A percentile compares a stretch with the other conserved stretches of the same genome.
Conservation (phyloP, 1,140 invertebrate genomes). For the Heliconius nattereri region DNA sequence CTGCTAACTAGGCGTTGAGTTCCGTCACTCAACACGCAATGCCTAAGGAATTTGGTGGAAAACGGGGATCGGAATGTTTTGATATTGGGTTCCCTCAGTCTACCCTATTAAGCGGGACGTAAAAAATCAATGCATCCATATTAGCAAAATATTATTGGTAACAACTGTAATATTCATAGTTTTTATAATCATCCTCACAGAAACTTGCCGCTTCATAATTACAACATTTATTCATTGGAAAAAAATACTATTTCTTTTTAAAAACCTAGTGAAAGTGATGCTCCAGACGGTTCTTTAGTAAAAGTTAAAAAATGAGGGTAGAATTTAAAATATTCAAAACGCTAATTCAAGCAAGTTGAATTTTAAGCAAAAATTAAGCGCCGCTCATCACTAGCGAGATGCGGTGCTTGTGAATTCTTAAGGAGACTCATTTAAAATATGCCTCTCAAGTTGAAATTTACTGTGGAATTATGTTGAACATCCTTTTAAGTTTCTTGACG, state of each 20-base stretch:
- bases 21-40: not conserved
- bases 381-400: conserved; percentile 14
- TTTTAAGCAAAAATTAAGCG: conserved; percentile 29
- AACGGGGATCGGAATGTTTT: not conserved
- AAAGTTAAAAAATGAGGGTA: conserved; percentile 18
- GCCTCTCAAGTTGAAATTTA: not conserved
- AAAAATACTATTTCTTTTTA: not conserved
- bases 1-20: too few relatives aligned
- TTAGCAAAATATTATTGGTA: too few relatives aligned
- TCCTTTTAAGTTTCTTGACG: not conserved
- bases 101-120: not conserved
- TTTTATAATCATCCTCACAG: not conserved
- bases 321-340: conserved; percentile 31
- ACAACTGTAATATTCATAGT: not conserved
- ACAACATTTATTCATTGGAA: not conserved
- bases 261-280: conserved; percentile 14
- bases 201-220: not conserved
- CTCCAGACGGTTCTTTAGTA: conserved; percentile 18
- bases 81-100: not conserved
- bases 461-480: not conserved
- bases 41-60: not conserved
- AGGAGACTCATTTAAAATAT: conserved; percentile 9
- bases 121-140: too few relatives aligned
- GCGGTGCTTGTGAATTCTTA: not conserved
- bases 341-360: conserved; percentile 32